Evolutionary conservation across 1,140 invertebrate species (phyloP).

Genomic region (Popillia japonica): DNA sequence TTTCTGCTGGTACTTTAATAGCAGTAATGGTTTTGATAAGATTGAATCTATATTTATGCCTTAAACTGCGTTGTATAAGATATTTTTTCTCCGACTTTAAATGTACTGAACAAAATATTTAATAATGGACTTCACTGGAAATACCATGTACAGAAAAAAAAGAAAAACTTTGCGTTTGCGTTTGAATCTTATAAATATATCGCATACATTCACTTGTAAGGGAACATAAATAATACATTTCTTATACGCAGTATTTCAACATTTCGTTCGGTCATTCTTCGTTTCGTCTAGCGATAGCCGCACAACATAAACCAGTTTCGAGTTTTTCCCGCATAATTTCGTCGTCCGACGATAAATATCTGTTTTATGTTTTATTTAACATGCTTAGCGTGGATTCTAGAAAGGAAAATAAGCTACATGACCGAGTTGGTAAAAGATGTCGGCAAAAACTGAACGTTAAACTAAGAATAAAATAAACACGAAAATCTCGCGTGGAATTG

Average conservation of each 20-base stretch:
- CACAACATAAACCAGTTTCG: conserved; percentile 33
- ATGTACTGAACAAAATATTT: too few relatives aligned
- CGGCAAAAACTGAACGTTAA: neutral
- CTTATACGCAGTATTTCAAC: conserved; percentile 25
- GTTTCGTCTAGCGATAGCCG: conserved; percentile 22
- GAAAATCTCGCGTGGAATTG: neutral
- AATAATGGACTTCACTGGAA: too few relatives aligned
- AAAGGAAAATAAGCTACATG: neutral
- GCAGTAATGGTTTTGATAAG: too few relatives aligned
- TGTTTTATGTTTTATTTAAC: conserved; percentile 55
- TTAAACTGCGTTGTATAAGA: too few relatives aligned
- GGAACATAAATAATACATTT: conserved; percentile 23
- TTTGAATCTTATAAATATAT: neutral
- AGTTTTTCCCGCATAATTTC: conserved; percentile 36
- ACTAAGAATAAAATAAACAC: neutral
- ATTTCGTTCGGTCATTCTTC: neutral
- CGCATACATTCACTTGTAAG: neutral
- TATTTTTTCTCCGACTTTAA: too few relatives aligned
- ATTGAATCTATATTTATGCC: too few relatives aligned
- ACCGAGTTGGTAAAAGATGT: too few relatives aligned
- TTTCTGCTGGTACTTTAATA: too few relatives aligned
- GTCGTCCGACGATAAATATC: conserved; percentile 47
- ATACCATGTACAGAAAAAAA: neutral
- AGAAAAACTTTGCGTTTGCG: neutral
- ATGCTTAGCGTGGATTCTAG: conserved; percentile 26